These are phyloP conservation scores for Cossypha polioptera DNA, from an alignment of 2,797 vertebrate species.

Conservation along the genomic window DNA sequence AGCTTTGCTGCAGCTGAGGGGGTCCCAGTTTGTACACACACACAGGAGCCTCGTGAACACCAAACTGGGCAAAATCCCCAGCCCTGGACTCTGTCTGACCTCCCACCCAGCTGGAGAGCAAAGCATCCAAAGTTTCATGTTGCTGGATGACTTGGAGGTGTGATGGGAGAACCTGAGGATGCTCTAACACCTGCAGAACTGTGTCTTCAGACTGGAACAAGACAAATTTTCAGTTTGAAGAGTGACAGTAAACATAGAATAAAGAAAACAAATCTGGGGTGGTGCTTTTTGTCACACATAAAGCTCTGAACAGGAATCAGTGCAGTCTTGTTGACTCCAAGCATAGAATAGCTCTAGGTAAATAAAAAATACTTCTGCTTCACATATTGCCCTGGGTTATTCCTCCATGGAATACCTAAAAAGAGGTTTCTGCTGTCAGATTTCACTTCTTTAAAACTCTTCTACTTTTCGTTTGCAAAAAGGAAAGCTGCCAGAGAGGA, in stretches of 20 bases:
- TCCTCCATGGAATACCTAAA: neutral
- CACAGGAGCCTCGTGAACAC: accelerated
- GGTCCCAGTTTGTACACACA: neutral
- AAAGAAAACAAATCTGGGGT: neutral
- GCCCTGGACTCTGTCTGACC: neutral
- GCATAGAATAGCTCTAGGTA: neutral
- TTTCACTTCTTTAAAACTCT: neutral
- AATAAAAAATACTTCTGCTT: neutral
- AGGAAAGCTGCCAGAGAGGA: neutral
- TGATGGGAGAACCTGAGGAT: neutral
- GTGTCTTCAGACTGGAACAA: neutral
- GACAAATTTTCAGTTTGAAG: neutral
- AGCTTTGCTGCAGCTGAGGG: neutral
- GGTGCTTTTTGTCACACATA: neutral
- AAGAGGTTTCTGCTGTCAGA: neutral
- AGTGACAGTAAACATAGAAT: neutral
- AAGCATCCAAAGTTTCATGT: neutral
- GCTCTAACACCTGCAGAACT: neutral
- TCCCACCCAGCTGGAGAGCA: neutral
- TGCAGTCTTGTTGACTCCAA: neutral
- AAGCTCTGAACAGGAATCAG: neutral
- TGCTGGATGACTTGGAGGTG: neutral
- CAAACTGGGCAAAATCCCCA: neutral
- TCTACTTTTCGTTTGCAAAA: neutral
- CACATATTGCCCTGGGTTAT: neutral